Conservation (phyloP, 35 echinoderm and acorn worm genomes). For the Hemicentrotus pulcherrimus region DNA sequence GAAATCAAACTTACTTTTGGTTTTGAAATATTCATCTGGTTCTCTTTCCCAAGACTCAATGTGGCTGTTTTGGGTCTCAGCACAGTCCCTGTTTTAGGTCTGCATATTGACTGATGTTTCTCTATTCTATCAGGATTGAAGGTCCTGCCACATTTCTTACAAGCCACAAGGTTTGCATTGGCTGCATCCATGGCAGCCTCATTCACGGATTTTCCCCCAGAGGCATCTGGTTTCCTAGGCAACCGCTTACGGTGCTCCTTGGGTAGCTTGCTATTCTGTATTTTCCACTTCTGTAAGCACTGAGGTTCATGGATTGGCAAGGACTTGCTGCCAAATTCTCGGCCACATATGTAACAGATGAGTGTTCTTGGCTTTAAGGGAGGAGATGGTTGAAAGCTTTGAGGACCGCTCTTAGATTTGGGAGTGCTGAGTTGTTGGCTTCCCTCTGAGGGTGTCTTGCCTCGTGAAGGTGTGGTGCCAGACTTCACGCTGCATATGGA, state of each 20-base stretch:
- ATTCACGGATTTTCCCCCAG: conserved; percentile 54
- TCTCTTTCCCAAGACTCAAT: conserved; percentile 27
- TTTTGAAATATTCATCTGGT: not conserved
- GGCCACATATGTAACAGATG: conserved; percentile 91
- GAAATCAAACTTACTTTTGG: not conserved
- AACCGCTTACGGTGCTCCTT: conserved; percentile 66
- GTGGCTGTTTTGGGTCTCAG: conserved; percentile 35
- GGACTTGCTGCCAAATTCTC: conserved; percentile 95
- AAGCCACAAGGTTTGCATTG: conserved; percentile 82
- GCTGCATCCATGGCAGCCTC: conserved; percentile 79
- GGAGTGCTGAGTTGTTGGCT: conserved; percentile 2
- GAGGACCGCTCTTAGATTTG: not conserved
- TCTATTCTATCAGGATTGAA: conserved; percentile 86
- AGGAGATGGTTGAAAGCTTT: conserved; percentile 29
- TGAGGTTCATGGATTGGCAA: conserved; percentile 90
- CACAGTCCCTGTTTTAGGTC: conserved; percentile 39
- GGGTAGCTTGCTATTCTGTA: conserved; percentile 83
- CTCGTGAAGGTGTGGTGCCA: not conserved
- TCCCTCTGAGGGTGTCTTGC: not conserved
- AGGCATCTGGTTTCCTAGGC: conserved; percentile 69
- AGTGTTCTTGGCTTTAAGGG: conserved; percentile 69
- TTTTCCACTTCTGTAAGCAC: conserved; percentile 90
- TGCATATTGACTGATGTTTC: conserved; percentile 66
- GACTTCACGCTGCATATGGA: conserved; percentile 60
- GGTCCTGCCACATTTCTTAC: conserved; percentile 77